Percentiles rank a stretch among this genome's conserved stretches.
These are phyloP conservation scores for Pantherophis guttatus DNA, from an alignment of 2,113 vertebrate genomes.

Conservation along the genomic window DNA sequence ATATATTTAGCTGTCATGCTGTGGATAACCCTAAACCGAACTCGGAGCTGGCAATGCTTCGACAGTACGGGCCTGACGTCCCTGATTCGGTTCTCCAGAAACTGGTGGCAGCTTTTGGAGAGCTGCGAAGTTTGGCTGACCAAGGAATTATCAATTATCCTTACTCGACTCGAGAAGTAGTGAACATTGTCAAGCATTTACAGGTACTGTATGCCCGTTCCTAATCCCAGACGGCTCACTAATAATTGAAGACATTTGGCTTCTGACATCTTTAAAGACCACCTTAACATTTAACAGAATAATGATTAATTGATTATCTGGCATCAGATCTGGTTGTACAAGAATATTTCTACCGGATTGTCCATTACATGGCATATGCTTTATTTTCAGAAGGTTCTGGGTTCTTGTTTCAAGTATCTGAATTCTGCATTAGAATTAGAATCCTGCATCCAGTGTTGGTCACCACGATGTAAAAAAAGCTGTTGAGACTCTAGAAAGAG, in stretches of 20 bases:
- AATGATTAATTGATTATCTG: neutral
- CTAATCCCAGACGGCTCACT: neutral
- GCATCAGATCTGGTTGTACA: neutral
- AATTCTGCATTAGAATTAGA: no score
- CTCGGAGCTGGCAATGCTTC: slow-evolving; percentile 92
- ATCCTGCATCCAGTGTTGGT: no score
- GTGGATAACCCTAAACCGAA: slow-evolving; percentile 93
- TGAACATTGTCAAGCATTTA: slow-evolving; percentile 95
- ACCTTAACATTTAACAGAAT: neutral
- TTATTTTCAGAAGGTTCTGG: neutral
- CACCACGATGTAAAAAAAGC: no score
- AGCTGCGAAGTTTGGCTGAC: slow-evolving; percentile 90
- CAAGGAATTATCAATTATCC: slow-evolving; percentile 95
- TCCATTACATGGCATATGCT: neutral
- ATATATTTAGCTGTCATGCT: slow-evolving; percentile 97
- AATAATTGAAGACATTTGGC: neutral
- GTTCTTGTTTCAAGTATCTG: neutral
- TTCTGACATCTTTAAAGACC: neutral
- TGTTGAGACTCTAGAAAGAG: no score
- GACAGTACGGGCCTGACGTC: slow-evolving; percentile 88
- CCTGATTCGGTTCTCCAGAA: slow-evolving; percentile 83
- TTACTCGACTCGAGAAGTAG: slow-evolving; percentile 95
- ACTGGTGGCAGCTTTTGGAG: slow-evolving; percentile 91
- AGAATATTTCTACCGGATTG: neutral
- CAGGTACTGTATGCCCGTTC: slow-evolving; percentile 73